phyloP scores from a whole-genome alignment of 2,113 vertebrate species.

The Toxostoma redivivum region DNA sequence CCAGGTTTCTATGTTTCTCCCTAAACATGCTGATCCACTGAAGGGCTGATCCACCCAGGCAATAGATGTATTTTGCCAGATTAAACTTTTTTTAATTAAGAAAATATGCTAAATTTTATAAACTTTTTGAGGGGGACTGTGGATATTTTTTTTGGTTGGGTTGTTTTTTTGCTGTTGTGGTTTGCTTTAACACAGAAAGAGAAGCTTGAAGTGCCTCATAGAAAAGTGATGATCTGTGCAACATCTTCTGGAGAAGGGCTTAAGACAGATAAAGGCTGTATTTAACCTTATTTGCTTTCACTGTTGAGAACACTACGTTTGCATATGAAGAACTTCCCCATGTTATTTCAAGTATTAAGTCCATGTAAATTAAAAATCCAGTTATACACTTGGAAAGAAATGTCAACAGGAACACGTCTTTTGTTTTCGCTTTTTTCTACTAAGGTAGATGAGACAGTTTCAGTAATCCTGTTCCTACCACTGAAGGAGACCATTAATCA shows the following conservation, averaged over 20 bases:
- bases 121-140: not conserved
- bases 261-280: not conserved
- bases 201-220: not conserved
- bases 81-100: not conserved
- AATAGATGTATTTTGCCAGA: not conserved
- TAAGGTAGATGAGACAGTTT: not conserved
- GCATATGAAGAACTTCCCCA: constrained; percentile 19
- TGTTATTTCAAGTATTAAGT: not conserved
- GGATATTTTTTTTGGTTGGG: not conserved
- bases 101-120: not conserved
- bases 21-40: not conserved
- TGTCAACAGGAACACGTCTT: not conserved
- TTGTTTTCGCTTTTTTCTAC: not conserved
- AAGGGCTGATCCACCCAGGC: not conserved
- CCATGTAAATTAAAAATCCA: constrained; percentile 23
- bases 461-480: not conserved
- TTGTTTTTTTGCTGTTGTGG: not conserved
- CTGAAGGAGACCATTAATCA: constrained; percentile 46
- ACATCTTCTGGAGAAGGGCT: not conserved
- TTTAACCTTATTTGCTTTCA: constrained; percentile 19
- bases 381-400: not conserved
- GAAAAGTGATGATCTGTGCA: not conserved
- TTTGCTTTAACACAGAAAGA: not conserved
- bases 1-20: not conserved
- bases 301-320: constrained; percentile 11